phyloP scores from a whole-genome alignment of 53 echinoderm and acorn worm species.

The Paracentrotus lividus region DNA sequence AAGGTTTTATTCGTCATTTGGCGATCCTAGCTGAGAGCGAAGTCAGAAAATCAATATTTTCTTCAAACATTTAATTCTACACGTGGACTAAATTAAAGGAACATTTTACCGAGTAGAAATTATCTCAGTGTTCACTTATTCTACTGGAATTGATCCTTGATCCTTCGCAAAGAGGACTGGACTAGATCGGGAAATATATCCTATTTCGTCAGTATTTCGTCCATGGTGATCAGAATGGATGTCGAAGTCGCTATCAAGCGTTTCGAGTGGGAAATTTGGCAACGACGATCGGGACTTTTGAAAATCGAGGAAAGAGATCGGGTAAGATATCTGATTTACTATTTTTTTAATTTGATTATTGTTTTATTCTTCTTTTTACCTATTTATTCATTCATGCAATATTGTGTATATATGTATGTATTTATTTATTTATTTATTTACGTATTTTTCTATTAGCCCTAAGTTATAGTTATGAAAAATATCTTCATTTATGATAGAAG shows the following conservation, averaged over 20 bases:
- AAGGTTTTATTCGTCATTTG: background rate
- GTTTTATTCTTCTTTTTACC: too few relatives aligned
- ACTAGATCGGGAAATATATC: background rate
- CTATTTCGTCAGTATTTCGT: background rate
- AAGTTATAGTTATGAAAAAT: too few relatives aligned
- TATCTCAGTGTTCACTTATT: background rate
- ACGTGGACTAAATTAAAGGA: background rate
- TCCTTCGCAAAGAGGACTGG: background rate
- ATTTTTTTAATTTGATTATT: too few relatives aligned
- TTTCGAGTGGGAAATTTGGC: constrained; percentile 16
- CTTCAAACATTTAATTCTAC: background rate
- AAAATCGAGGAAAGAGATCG: background rate
- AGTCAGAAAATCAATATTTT: background rate
- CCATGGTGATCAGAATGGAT: background rate
- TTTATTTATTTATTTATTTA: too few relatives aligned
- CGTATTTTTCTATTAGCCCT: too few relatives aligned
- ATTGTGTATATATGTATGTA: too few relatives aligned
- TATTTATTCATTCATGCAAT: too few relatives aligned
- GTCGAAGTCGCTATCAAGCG: constrained; percentile 27
- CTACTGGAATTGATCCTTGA: background rate
- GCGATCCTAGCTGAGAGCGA: background rate
- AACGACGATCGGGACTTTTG: constrained; percentile 27
- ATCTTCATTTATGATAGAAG: too few relatives aligned
- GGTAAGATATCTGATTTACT: too few relatives aligned
- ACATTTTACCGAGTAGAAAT: background rate